Percentiles rank a stretch among this genome's conserved stretches.
phyloP scores from a whole-genome alignment of 2,113 vertebrate genomes.

The Tonatia bakeri region DNA sequence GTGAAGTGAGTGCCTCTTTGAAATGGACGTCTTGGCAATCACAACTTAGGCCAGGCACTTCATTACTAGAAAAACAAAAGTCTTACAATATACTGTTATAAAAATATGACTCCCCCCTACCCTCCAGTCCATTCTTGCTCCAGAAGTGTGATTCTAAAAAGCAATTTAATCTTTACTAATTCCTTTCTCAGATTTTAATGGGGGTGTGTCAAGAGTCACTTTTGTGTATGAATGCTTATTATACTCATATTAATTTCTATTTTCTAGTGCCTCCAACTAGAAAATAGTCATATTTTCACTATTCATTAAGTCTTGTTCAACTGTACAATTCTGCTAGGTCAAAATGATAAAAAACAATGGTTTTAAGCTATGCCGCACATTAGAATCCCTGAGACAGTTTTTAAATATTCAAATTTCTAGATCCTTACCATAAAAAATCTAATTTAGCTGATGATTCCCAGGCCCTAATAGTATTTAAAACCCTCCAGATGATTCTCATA shows the following conservation, averaged over 20 bases:
- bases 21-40: background rate
- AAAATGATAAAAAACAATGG: background rate
- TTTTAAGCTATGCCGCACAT: background rate
- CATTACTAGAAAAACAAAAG: background rate
- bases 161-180: background rate
- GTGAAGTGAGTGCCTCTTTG: background rate
- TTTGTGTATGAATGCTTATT: background rate
- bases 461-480: background rate
- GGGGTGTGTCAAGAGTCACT: no score
- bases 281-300: no score
- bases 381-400: background rate
- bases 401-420: background rate
- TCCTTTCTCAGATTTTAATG: background rate
- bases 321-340: background rate
- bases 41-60: background rate
- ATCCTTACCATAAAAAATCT: background rate
- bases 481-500: background rate
- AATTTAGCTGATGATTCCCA: background rate
- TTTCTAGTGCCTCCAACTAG: background rate
- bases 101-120: background rate
- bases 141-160: background rate
- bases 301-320: background rate
- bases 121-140: background rate
- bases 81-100: background rate
- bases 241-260: background rate